phyloP scores from a whole-genome alignment of 37 sponge, comb jelly and placozoan species.

The Haliclona indistincta region DNA sequence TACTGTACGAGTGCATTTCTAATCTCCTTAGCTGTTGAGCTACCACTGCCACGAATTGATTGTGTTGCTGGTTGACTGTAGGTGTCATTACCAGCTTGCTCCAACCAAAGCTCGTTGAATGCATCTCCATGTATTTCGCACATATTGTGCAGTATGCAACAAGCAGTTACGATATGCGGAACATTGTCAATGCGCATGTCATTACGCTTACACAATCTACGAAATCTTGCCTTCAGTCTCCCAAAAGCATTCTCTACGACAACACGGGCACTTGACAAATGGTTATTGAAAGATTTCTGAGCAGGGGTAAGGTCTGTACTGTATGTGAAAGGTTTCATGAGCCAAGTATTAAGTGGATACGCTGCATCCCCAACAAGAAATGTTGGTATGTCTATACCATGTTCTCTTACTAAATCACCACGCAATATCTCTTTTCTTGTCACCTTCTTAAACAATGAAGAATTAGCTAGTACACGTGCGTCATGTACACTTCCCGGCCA shows the following conservation, averaged over 20 bases:
- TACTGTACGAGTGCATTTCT: too few relatives aligned
- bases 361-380: slow-evolving; percentile 60
- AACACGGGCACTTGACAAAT: slow-evolving; percentile 43
- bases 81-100: too few relatives aligned
- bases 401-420: neutral
- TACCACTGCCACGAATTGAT: too few relatives aligned
- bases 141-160: slow-evolving; percentile 29
- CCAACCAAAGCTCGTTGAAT: slow-evolving; percentile 17
- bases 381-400: slow-evolving; percentile 18
- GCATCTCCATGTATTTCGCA: slow-evolving; percentile 29
- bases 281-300: slow-evolving; percentile 30
- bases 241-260: slow-evolving; percentile 57
- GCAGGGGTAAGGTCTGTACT: neutral
- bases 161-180: slow-evolving; percentile 28
- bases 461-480: slow-evolving; percentile 35
- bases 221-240: slow-evolving; percentile 51
- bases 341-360: slow-evolving; percentile 36
- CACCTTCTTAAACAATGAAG: slow-evolving; percentile 19
- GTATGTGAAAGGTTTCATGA: slow-evolving; percentile 49
- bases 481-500: slow-evolving; percentile 39
- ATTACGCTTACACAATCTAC: slow-evolving; percentile 27
- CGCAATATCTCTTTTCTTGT: slow-evolving; percentile 9
- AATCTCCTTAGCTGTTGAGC: too few relatives aligned
- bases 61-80: too few relatives aligned
- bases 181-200: slow-evolving; percentile 6